phyloP scores from a whole-genome alignment of 2,113 vertebrate species.

The Monopterus albus region DNA sequence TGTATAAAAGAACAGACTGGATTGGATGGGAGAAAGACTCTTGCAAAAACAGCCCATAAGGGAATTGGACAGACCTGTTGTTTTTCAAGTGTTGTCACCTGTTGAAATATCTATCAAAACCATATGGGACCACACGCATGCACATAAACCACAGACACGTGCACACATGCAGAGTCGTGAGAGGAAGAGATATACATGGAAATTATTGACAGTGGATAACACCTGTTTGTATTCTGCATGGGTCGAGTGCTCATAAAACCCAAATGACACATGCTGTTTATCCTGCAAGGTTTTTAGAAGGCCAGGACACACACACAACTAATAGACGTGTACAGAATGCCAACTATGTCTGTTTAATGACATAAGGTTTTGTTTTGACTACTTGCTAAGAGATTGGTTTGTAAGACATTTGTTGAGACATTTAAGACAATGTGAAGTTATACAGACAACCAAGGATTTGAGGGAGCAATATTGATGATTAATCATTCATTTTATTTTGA shows the following conservation, averaged over 20 bases:
- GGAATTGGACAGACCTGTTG: constrained; percentile 34
- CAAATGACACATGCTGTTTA: constrained; percentile 40
- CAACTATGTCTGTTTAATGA: not conserved
- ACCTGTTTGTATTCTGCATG: constrained; percentile 71
- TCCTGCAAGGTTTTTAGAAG: constrained; percentile 28
- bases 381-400: not conserved
- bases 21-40: constrained; percentile 10
- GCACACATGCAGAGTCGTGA: constrained; percentile 5
- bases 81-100: constrained; percentile 64
- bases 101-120: constrained; percentile 62
- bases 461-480: not conserved
- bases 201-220: constrained; percentile 69
- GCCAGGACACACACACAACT: constrained; percentile 1
- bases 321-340: not conserved
- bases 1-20: not conserved
- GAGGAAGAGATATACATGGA: constrained; percentile 38
- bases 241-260: constrained; percentile 49
- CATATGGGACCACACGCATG: constrained; percentile 62
- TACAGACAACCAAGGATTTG: no score
- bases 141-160: constrained; percentile 34
- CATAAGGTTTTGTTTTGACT: not conserved
- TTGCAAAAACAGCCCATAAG: constrained; percentile 9
- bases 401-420: no score
- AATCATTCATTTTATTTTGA: not conserved
- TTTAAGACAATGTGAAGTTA: no score